Conservation (phyloP, 2,888 invertebrate genomes). For the Ectobius pallidus region DNA sequence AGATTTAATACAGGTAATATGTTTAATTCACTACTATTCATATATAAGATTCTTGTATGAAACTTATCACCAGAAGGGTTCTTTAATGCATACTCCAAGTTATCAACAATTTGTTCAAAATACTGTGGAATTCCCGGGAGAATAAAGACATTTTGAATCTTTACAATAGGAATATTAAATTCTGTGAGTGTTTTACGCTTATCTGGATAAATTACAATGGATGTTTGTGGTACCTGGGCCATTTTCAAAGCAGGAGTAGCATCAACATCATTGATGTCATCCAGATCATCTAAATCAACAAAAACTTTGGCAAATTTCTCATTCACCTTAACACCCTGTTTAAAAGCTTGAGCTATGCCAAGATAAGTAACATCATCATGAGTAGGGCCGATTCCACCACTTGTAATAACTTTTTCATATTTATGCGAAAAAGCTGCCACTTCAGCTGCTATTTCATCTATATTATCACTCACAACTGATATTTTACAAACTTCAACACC, state of each 20-base stretch:
- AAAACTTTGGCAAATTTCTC: slow-evolving; percentile 50
- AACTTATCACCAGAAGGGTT: slow-evolving; percentile 49
- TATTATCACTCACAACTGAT: slow-evolving; percentile 62
- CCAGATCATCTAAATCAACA: slow-evolving; percentile 44
- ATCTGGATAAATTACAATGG: too few relatives aligned
- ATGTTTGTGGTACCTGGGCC: slow-evolving; percentile 49
- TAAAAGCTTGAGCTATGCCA: slow-evolving; percentile 59
- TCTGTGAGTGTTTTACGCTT: slow-evolving; percentile 36
- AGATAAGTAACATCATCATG: slow-evolving; percentile 72
- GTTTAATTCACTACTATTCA: slow-evolving; percentile 50
- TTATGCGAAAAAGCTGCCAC: slow-evolving; percentile 57
- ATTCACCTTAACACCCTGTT: slow-evolving; percentile 50
- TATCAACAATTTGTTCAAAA: slow-evolving; percentile 47
- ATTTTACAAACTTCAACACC: slow-evolving; percentile 62
- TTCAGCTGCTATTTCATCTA: slow-evolving; percentile 62
- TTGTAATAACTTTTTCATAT: slow-evolving; percentile 63
- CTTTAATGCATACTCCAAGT: slow-evolving; percentile 49
- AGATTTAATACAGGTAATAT: slow-evolving; percentile 54
- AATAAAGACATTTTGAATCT: slow-evolving; percentile 62
- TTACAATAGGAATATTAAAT: slow-evolving; percentile 49
- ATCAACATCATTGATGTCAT: slow-evolving; percentile 43
- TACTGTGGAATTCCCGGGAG: slow-evolving; percentile 67
- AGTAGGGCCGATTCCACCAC: slow-evolving; percentile 72
- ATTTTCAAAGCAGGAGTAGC: slow-evolving; percentile 49
- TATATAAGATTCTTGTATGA: slow-evolving; percentile 49